These are phyloP conservation scores for Drosophila subpulchrella DNA, from an alignment of 1,140 invertebrate species.

Conservation along the genomic window DNA sequence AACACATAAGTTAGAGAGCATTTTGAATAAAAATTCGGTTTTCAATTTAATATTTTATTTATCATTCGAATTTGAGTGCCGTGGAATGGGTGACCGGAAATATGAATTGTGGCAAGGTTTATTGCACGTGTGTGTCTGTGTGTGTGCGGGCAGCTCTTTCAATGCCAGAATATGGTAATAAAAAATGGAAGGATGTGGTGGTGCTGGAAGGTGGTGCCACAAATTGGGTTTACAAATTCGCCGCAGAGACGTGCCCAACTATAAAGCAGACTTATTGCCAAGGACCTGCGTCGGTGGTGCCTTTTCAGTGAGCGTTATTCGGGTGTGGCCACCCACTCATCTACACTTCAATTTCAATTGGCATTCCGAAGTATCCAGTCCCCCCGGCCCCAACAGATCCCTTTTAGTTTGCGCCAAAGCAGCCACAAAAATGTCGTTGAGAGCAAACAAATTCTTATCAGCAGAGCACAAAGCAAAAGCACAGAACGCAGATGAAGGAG, in stretches of 20 bases:
- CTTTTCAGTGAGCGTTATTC: constrained; percentile 17
- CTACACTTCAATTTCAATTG: constrained; percentile 79
- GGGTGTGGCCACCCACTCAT: constrained; percentile 45
- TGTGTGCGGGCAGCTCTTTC: constrained; percentile 41
- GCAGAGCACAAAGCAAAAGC: constrained; percentile 63
- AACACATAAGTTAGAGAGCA: constrained; percentile 45
- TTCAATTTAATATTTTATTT: constrained; percentile 62
- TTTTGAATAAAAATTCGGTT: constrained; percentile 52
- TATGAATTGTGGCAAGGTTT: constrained; percentile 47
- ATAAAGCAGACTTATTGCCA: constrained; percentile 65
- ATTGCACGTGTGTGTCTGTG: constrained; percentile 19
- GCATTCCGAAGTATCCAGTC: constrained; percentile 56
- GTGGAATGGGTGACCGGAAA: constrained; percentile 41
- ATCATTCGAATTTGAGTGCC: constrained; percentile 27
- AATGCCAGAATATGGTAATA: constrained; percentile 56
- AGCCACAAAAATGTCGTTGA: constrained; percentile 73
- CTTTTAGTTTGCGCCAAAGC: constrained; percentile 49
- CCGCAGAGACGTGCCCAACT: constrained; percentile 58
- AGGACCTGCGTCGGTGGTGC: constrained; percentile 14
- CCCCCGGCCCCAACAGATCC: not conserved
- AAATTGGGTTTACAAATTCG: constrained; percentile 75
- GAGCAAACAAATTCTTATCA: constrained; percentile 79
- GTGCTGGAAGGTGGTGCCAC: constrained; percentile 28
- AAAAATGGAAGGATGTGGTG: constrained; percentile 34
- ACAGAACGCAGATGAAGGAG: constrained; percentile 35